phyloP scores from a whole-genome alignment of 2,797 vertebrate genomes.

The Huso huso region DNA sequence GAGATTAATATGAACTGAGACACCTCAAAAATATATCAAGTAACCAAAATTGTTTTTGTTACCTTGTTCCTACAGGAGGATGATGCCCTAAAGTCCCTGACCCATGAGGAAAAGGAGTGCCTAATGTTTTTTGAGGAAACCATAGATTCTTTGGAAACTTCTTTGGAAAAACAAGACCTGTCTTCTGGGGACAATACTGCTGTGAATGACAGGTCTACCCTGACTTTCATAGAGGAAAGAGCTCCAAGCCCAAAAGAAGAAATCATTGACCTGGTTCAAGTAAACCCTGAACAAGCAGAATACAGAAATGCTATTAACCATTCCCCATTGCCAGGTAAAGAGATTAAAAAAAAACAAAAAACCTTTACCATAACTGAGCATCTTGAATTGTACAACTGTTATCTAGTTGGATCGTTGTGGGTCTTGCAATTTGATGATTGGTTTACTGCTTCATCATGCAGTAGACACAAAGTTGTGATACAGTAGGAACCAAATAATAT shows the following conservation, averaged over 20 bases:
- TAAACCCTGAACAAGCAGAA: slow-evolving; percentile 27
- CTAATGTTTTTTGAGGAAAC: slow-evolving; percentile 89
- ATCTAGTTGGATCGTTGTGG: no score
- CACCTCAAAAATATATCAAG: background rate
- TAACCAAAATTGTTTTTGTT: background rate
- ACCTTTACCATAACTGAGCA: no score
- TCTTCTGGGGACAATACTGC: background rate
- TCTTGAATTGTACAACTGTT: no score
- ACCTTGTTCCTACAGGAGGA: slow-evolving; percentile 53
- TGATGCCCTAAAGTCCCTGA: slow-evolving; percentile 64
- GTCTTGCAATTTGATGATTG: no score
- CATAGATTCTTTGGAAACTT: slow-evolving; percentile 77
- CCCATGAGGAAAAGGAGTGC: slow-evolving; percentile 80
- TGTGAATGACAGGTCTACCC: slow-evolving; percentile 12
- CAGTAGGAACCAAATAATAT: no score
- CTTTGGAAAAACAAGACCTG: slow-evolving; percentile 46
- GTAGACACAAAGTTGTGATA: no score
- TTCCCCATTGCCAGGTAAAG: slow-evolving; percentile 47
- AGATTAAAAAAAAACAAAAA: no score
- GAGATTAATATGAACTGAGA: background rate
- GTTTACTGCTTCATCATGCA: no score
- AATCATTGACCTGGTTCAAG: slow-evolving; percentile 76
- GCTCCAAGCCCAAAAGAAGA: slow-evolving; percentile 62
- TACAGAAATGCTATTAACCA: slow-evolving; percentile 25
- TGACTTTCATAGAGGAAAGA: slow-evolving; percentile 34